A percentile compares a stretch with the other conserved stretches of the same genome.
phyloP scores from a whole-genome alignment of 2,113 vertebrate species.

The Sander lucioperca region DNA sequence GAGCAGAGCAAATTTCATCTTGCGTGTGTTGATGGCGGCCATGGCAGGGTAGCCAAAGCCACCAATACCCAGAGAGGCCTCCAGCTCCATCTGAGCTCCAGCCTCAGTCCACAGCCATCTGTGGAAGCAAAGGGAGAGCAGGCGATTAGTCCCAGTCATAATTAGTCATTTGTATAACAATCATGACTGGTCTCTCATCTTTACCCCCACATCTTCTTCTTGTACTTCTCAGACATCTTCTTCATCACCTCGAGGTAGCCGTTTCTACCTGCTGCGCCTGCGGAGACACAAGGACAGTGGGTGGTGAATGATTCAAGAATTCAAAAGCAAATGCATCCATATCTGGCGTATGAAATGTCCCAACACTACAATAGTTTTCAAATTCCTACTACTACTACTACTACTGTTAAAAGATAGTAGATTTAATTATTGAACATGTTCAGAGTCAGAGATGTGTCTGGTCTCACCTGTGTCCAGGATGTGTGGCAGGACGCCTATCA shows the following conservation, averaged over 20 bases:
- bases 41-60: constrained; percentile 98
- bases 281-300: background rate
- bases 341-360: too few species aligned
- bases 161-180: too few species aligned
- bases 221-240: constrained; percentile 96
- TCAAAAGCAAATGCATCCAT: background rate
- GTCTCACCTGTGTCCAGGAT: constrained; percentile 95
- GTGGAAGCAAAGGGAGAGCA: background rate
- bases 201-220: constrained; percentile 99
- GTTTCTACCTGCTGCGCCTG: constrained; percentile 94
- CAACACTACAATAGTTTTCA: background rate
- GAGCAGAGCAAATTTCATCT: constrained; percentile 97
- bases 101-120: constrained; percentile 94
- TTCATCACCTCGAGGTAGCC: constrained; percentile 93
- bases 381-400: background rate
- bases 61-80: constrained; percentile 92
- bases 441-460: too few species aligned
- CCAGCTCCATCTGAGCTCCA: constrained; percentile 93
- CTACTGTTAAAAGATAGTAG: background rate
- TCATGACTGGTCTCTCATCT: constrained; percentile 37
- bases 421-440: background rate
- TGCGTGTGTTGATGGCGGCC: constrained; percentile 95
- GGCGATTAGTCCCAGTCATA: background rate
- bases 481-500: constrained; percentile 93
- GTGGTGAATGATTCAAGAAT: background rate